Base-by-base conservation (phyloP, 2,888 invertebrate genomes). In the Hyppa rectilinea region DNA sequence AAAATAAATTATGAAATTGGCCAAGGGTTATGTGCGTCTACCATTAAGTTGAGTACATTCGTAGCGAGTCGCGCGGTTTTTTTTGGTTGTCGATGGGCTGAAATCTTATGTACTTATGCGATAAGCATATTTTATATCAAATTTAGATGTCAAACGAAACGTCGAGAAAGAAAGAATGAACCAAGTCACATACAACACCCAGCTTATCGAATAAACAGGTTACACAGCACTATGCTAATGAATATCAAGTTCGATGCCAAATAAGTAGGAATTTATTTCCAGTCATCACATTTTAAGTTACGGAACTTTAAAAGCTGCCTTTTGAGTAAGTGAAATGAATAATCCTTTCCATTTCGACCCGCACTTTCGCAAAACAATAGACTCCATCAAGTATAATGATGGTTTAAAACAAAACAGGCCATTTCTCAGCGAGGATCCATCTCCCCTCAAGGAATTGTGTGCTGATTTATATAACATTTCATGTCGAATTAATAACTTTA, bases 361-460 rank as follows among this genome's bases (percentile, higher is more conserved):
- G 87, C 90, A 90, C 91, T 93, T 90, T 86, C 82, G 75, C 84
- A 80, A 90, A 91, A 95, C 95, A 95, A 95, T 94, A 89, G 94
- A 89, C 89, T 92, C 92, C 92, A 93, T 94, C 93, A 93, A 90
- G 92, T 92, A 91, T 93, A 94, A 94, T 92, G 92, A 92, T 90
- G 92, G 91, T 87, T 89, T 94, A 89, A 93, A 93, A 94, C 93
- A 93, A 95, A 94, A 94, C 92, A 94, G 90, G 88, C 91, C 91
- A 91, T 93, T 92, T 92, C 87, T 85, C 86, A 86, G 85, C 71
- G 79, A 76, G 83, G 85, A 87, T 88, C 84, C 87, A 82, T 85
- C 88, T 73, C 69, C 83, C 83, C 83, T 81, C 82, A 83, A 84
- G 86, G 88, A 90, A 90, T 90, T 90, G 89, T 87, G 87, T 85